phyloP scores from a whole-genome alignment of 2,113 vertebrate species.

The Cromileptes altivelis region DNA sequence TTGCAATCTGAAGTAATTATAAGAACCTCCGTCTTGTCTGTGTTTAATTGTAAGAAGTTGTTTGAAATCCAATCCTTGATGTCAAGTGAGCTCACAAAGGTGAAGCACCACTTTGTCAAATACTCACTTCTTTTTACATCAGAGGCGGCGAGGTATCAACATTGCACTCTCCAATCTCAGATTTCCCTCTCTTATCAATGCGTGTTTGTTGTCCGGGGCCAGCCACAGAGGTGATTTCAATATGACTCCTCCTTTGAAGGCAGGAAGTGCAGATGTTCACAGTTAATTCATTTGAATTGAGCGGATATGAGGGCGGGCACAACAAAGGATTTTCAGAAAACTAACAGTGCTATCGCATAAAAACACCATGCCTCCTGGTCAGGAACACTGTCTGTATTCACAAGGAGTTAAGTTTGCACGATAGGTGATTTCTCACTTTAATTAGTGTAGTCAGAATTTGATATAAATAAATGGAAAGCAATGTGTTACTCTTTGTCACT shows the following conservation, averaged over 20 bases:
- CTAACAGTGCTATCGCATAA: constrained; percentile 38
- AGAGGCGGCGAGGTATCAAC: neutral
- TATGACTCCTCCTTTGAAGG: constrained; percentile 49
- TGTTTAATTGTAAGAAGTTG: too few species aligned
- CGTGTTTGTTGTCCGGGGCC: constrained; percentile 13
- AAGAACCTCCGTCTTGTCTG: too few species aligned
- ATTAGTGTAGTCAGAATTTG: neutral
- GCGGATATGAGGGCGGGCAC: constrained; percentile 19
- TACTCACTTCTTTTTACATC: neutral
- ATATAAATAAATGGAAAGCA: neutral
- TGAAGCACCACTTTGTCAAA: neutral
- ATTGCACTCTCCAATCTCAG: neutral
- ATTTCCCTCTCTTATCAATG: constrained; percentile 9
- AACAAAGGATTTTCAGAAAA: constrained; percentile 46
- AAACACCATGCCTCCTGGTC: constrained; percentile 28
- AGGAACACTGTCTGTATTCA: constrained; percentile 21
- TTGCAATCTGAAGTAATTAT: too few species aligned
- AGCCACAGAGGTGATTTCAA: constrained; percentile 25
- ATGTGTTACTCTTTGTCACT: neutral
- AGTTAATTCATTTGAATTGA: constrained; percentile 40
- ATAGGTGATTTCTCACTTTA: neutral
- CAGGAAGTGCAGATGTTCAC: constrained; percentile 42
- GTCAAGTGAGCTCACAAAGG: neutral
- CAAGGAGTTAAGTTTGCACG: neutral
- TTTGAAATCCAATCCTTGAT: too few species aligned